These are phyloP conservation scores for Calliopum simillimum DNA, from an alignment of 2,888 invertebrate genomes.

Conservation along the genomic window DNA sequence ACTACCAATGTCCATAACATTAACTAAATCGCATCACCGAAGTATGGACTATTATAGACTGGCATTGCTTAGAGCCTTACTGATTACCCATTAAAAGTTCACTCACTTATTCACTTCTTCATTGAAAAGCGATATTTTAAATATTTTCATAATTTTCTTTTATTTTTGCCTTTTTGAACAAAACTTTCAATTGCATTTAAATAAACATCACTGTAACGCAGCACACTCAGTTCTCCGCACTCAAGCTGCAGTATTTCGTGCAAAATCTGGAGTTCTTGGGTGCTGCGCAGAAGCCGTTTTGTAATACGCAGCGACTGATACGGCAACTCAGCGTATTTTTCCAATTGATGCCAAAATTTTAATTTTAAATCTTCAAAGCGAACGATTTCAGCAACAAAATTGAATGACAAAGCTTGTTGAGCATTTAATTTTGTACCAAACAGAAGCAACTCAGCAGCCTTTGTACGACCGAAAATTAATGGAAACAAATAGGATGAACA, in stretches of 20 bases:
- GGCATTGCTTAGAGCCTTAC: no score
- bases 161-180: constrained; percentile 40
- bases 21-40: no score
- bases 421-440: constrained; percentile 84
- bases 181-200: constrained; percentile 66
- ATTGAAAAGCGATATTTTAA: neutral
- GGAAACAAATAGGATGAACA: constrained; percentile 90
- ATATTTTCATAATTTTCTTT: constrained; percentile 44
- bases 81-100: no score
- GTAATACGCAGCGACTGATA: constrained; percentile 72
- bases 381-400: constrained; percentile 84
- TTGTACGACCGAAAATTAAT: constrained; percentile 81
- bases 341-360: constrained; percentile 72
- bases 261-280: constrained; percentile 72
- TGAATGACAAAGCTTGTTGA: constrained; percentile 78
- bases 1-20: no score
- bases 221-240: constrained; percentile 72
- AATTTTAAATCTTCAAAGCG: constrained; percentile 72
- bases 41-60: no score
- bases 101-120: neutral
- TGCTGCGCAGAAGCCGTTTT: constrained; percentile 77
- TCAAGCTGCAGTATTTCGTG: constrained; percentile 77
- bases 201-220: constrained; percentile 76
- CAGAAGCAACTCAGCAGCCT: constrained; percentile 73
- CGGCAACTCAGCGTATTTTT: constrained; percentile 70